These are phyloP conservation scores for Hystrix cristata DNA, from an alignment of 2,113 vertebrate species.

Conservation along the genomic window DNA sequence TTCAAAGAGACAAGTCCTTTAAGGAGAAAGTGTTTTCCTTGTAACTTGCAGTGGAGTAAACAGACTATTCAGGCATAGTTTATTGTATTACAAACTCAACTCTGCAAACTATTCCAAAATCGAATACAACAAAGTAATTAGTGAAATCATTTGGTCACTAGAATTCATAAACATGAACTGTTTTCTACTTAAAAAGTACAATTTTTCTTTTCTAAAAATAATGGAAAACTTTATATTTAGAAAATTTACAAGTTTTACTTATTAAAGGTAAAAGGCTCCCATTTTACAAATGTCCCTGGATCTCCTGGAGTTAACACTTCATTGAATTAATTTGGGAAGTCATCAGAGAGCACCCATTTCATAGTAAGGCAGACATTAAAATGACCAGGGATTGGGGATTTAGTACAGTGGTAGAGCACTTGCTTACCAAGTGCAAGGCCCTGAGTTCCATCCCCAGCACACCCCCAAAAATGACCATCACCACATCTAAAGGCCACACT, in stretches of 20 bases:
- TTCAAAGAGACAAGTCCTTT: conserved; percentile 88
- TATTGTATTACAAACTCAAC: conserved; percentile 89
- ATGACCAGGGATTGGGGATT: not conserved
- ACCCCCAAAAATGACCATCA: not conserved
- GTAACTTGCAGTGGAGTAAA: conserved; percentile 89
- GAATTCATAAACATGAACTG: conserved; percentile 82
- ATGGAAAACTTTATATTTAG: conserved; percentile 65
- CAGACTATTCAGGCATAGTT: conserved; percentile 89
- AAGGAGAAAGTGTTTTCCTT: conserved; percentile 88
- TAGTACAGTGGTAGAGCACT: no score
- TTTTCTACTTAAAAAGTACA: conserved; percentile 57
- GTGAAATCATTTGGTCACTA: conserved; percentile 86
- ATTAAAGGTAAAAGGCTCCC: not conserved
- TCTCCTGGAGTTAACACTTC: not conserved
- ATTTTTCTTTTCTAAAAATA: conserved; percentile 67
- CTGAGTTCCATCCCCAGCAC: no score
- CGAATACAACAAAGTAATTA: conserved; percentile 86
- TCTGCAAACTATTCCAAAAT: conserved; percentile 80
- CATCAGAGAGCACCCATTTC: not conserved
- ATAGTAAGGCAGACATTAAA: not conserved
- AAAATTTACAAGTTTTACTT: conserved; percentile 1
- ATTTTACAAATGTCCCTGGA: no score
- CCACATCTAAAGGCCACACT: not conserved
- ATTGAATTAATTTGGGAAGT: not conserved
- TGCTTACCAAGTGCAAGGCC: no score